A percentile compares a stretch with the other conserved stretches of the same genome.
Conservation (phyloP, 2,888 invertebrate species). For the Urechis unicinctus region DNA sequence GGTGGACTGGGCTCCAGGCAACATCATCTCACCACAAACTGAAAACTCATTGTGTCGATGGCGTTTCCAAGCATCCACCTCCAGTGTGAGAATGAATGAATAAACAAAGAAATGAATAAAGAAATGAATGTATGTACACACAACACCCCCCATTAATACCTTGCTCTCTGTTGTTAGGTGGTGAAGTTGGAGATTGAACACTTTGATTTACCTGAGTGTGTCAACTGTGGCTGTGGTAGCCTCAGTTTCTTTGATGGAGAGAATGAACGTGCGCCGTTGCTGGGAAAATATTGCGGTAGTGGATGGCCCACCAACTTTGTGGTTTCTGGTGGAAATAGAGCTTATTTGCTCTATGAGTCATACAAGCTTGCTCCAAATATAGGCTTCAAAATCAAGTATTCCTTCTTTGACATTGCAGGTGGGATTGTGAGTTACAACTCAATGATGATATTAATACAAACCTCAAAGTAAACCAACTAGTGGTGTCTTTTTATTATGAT, state of each 20-base stretch:
- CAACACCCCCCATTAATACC: no score
- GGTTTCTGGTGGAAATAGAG: neutral
- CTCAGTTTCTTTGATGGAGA: constrained; percentile 2
- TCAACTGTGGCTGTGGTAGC: constrained; percentile 4
- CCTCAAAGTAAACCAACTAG: no score
- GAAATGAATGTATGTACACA: no score
- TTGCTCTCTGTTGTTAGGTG: neutral
- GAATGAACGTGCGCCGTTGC: neutral
- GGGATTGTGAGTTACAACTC: no score
- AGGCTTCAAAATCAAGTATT: neutral
- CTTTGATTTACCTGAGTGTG: constrained; percentile 3
- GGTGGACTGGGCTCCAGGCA: constrained; percentile 3
- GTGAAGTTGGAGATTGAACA: neutral
- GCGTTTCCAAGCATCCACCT: neutral
- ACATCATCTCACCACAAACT: neutral
- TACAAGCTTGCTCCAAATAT: neutral
- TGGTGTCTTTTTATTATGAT: no score
- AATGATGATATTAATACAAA: no score
- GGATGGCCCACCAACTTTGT: neutral
- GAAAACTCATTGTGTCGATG: constrained; percentile 1
- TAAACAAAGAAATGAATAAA: no score
- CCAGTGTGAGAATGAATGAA: neutral
- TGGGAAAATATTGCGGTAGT: neutral
- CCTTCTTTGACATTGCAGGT: constrained; percentile 4
- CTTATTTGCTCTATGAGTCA: neutral